phyloP scores from a whole-genome alignment of 2,888 invertebrate species.

The Polydrusus tereticollis region DNA sequence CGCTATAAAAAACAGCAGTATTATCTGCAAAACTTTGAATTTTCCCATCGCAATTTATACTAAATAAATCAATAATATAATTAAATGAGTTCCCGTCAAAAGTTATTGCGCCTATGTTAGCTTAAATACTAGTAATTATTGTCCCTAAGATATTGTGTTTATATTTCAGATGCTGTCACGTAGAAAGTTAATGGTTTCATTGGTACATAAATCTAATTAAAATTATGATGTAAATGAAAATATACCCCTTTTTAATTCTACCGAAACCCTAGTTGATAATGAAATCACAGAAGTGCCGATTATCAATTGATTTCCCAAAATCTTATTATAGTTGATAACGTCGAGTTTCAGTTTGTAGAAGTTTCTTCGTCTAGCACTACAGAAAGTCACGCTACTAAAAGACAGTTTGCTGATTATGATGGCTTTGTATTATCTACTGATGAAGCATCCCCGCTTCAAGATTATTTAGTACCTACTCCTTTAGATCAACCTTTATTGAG shows the following conservation, averaged over 20 bases:
- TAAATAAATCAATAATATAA: too few species aligned
- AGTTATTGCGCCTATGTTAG: background rate
- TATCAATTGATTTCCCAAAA: background rate
- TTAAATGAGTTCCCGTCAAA: too few species aligned
- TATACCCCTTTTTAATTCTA: background rate
- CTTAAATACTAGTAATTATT: background rate
- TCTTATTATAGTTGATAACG: slow-evolving; percentile 6
- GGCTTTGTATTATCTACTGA: background rate
- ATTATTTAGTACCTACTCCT: background rate
- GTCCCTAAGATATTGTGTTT: too few species aligned
- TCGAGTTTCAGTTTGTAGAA: slow-evolving; percentile 14
- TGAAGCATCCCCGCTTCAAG: too few species aligned
- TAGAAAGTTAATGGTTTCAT: background rate
- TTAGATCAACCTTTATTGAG: too few species aligned
- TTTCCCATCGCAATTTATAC: too few species aligned
- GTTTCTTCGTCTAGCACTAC: slow-evolving; percentile 3
- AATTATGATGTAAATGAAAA: too few species aligned
- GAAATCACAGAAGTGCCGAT: background rate
- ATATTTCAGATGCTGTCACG: slow-evolving; percentile 18
- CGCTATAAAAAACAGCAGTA: too few species aligned
- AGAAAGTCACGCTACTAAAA: slow-evolving; percentile 3
- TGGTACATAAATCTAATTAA: background rate
- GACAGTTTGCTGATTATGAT: background rate
- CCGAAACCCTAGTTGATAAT: background rate
- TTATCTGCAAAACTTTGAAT: too few species aligned